Percentiles rank a stretch among this genome's conserved stretches.
phyloP scores from a whole-genome alignment of 37 sponge, comb jelly and placozoan genomes.

The Amphimedon queenslandica region DNA sequence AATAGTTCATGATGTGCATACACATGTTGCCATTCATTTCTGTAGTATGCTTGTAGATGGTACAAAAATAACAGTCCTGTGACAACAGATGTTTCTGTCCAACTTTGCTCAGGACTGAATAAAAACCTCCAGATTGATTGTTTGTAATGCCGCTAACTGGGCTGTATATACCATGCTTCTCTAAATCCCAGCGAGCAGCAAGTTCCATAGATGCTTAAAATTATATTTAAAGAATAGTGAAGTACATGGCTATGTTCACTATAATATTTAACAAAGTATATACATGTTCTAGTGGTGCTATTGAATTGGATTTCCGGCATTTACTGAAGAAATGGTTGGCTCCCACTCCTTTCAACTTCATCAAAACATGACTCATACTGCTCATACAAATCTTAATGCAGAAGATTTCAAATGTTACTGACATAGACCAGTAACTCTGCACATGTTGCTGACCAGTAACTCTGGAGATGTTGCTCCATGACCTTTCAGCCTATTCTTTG shows the following conservation, averaged over 20 bases:
- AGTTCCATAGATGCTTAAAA: too few relatives aligned
- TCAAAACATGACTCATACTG: not conserved
- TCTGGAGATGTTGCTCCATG: slow-evolving; percentile 21
- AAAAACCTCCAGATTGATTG: slow-evolving; percentile 19
- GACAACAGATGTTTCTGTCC: slow-evolving; percentile 17
- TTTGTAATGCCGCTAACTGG: slow-evolving; percentile 10
- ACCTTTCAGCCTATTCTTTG: slow-evolving; percentile 22
- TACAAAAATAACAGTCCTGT: not conserved
- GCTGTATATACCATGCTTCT: not conserved
- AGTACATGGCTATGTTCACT: not conserved
- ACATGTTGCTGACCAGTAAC: too few relatives aligned
- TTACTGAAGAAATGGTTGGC: slow-evolving; percentile 15
- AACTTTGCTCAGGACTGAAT: slow-evolving; percentile 10
- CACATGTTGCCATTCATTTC: slow-evolving; percentile 16
- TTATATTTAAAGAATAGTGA: too few relatives aligned
- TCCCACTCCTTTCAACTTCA: slow-evolving; percentile 5
- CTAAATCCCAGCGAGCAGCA: slow-evolving; percentile 13
- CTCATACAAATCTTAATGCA: slow-evolving; percentile 6
- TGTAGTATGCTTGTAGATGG: not conserved
- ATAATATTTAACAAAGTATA: not conserved
- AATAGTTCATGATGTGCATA: not conserved
- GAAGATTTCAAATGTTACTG: slow-evolving; percentile 4
- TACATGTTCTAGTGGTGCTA: too few relatives aligned
- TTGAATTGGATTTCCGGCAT: not conserved
- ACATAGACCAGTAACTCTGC: slow-evolving; percentile 10